Evolutionary conservation across 2,113 vertebrate genomes (phyloP).

Genomic region (Rhagologus leucostigma): DNA sequence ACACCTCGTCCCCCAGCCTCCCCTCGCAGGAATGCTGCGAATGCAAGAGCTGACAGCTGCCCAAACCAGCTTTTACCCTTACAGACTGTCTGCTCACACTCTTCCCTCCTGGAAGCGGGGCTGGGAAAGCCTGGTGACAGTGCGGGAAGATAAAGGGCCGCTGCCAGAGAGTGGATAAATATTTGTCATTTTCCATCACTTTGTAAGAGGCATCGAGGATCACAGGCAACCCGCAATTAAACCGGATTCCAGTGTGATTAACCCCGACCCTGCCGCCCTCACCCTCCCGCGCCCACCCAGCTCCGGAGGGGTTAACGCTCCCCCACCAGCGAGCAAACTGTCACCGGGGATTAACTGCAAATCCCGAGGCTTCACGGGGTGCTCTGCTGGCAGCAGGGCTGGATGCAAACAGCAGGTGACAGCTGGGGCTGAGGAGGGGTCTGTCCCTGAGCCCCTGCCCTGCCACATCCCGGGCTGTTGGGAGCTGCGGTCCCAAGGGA

Average conservation of each 20-base stretch:
- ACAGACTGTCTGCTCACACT: not conserved
- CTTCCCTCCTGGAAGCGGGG: not conserved
- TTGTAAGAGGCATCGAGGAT: not conserved
- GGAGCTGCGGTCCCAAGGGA: not conserved
- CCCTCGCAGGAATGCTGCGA: constrained; percentile 2
- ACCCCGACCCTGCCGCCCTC: not conserved
- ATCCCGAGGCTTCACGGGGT: accelerated
- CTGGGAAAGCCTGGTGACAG: constrained; percentile 8
- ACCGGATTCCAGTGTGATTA: not conserved
- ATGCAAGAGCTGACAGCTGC: constrained; percentile 8
- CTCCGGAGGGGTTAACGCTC: not conserved
- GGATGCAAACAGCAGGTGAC: not conserved
- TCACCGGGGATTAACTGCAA: not conserved
- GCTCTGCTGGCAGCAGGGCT: not conserved
- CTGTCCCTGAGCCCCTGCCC: not conserved
- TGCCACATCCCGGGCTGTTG: accelerated
- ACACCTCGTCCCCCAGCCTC: not conserved
- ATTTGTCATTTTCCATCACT: constrained; percentile 44
- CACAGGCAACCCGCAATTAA: not conserved
- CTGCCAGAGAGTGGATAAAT: constrained; percentile 1
- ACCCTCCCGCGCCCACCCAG: not conserved
- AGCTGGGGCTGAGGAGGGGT: not conserved
- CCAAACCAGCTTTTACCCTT: constrained; percentile 31
- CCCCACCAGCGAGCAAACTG: not conserved
- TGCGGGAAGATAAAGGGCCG: not conserved